These are phyloP conservation scores for Mastigias papua DNA, from an alignment of 30 jellyfish, hydroid and myxozoan species.

Conservation along the genomic window DNA sequence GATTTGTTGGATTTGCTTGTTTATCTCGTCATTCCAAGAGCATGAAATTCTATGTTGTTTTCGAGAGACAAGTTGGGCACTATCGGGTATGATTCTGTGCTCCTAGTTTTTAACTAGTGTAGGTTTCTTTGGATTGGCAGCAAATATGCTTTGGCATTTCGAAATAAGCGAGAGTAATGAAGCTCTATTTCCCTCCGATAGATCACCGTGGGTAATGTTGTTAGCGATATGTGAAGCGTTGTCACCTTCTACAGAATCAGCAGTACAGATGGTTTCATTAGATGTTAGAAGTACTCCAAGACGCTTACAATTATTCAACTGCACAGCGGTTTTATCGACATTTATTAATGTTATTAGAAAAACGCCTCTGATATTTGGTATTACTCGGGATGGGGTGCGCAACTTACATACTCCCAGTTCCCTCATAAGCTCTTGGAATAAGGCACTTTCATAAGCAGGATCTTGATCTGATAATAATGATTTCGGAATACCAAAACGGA, in stretches of 20 bases:
- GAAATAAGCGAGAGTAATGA: background rate
- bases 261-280: background rate
- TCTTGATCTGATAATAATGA: no score
- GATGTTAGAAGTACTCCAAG: background rate
- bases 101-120: slow-evolving; percentile 2
- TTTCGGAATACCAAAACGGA: no score
- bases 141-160: slow-evolving; percentile 4
- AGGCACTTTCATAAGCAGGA: no score
- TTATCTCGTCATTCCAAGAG: slow-evolving; percentile 52
- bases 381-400: slow-evolving; percentile 38
- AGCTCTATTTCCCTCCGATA: background rate
- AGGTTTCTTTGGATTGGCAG: slow-evolving; percentile 14
- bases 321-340: background rate
- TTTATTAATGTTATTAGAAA: slow-evolving; percentile 43
- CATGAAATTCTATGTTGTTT: slow-evolving; percentile 49
- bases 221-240: background rate
- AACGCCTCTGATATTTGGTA: slow-evolving; percentile 38
- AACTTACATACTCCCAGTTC: no score
- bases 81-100: slow-evolving; percentile 57
- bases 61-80: slow-evolving; percentile 41
- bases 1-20: slow-evolving; percentile 37
- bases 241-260: background rate
- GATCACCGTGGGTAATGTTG: background rate
- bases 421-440: no score
- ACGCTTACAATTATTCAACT: background rate